These are phyloP conservation scores for Corythornis cristatus DNA, from an alignment of 2,113 vertebrate genomes.

Conservation along the genomic window DNA sequence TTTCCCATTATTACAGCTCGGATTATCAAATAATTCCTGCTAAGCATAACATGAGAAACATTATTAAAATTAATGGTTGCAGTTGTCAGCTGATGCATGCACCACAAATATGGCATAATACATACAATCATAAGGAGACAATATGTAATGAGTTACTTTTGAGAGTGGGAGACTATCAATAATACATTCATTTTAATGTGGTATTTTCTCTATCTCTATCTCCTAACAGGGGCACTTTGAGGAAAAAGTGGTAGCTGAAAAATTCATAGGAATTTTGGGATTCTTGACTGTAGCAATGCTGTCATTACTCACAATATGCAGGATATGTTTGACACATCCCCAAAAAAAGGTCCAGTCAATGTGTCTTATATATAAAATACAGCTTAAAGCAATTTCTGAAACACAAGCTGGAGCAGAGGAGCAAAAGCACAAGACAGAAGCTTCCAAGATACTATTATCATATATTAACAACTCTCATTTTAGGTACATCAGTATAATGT, in stretches of 20 bases:
- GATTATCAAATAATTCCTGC: slow-evolving; percentile 18
- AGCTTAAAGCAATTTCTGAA: neutral
- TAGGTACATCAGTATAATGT: neutral
- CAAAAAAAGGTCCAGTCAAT: neutral
- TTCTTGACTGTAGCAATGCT: neutral
- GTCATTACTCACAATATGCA: neutral
- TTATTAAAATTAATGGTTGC: neutral
- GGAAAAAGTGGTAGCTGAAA: neutral
- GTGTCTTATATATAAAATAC: neutral
- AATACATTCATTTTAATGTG: neutral
- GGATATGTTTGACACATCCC: neutral
- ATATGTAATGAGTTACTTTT: neutral
- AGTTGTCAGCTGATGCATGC: neutral
- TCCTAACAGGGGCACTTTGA: neutral
- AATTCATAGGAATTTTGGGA: neutral
- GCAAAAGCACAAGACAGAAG: neutral
- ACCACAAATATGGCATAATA: neutral
- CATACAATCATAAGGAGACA: neutral
- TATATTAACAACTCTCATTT: neutral
- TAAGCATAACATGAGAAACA: neutral
- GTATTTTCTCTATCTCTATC: neutral
- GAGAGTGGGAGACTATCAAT: neutral
- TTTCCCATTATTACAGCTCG: neutral
- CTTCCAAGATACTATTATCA: neutral
- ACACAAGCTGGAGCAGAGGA: neutral